Evolutionary conservation across 30 jellyfish, hydroid and myxozoan species (phyloP).

Genomic region (Nemopilema nomurai): DNA sequence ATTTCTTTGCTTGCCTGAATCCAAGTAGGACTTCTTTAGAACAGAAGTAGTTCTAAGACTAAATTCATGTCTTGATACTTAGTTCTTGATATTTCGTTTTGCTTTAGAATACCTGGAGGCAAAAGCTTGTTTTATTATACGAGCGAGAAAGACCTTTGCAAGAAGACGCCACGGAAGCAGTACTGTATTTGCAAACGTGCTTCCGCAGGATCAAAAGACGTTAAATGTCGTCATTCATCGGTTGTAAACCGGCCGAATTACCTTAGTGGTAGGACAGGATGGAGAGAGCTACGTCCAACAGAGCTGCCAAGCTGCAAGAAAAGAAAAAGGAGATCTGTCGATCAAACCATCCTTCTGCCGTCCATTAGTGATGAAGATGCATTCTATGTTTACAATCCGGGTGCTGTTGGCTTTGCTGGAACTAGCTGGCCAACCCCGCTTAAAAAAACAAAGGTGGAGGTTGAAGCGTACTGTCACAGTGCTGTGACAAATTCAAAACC

Average conservation of each 20-base stretch:
- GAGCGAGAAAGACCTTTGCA: neutral
- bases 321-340: neutral
- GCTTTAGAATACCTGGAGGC: conserved; percentile 15
- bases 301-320: neutral
- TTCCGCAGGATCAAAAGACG: neutral
- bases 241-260: conserved; percentile 13
- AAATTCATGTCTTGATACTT: no score
- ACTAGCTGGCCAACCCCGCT: conserved; percentile 45
- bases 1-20: no score
- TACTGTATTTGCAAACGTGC: conserved; percentile 28
- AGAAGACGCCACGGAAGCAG: neutral
- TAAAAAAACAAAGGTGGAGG: conserved; percentile 26
- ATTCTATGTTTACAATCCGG: conserved; percentile 20
- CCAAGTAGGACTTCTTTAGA: no score
- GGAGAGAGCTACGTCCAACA: neutral
- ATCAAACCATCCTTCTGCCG: neutral
- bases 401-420: neutral
- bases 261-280: neutral
- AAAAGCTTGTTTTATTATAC: conserved; percentile 60
- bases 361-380: conserved; percentile 23
- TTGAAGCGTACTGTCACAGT: conserved; percentile 5
- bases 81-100: no score
- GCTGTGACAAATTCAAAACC: conserved; percentile 21
- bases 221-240: conserved; percentile 6
- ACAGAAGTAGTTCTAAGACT: no score